Evolutionary conservation across 2,888 invertebrate species (phyloP).

Genomic region (Aphodius granarius): DNA sequence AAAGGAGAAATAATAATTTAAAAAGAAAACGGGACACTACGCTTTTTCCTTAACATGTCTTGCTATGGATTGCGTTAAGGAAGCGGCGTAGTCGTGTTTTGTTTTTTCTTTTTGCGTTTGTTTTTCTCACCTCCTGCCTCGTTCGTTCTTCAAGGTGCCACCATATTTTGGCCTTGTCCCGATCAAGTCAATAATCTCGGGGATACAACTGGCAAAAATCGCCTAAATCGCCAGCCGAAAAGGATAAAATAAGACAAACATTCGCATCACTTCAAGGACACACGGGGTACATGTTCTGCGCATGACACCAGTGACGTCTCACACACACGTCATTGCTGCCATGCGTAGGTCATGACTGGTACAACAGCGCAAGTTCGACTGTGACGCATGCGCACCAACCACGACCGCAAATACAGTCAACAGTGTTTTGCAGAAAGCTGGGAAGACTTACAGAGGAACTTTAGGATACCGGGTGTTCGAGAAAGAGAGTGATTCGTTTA

Average conservation of each 20-base stretch:
- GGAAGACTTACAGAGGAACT: background rate
- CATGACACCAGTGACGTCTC: background rate
- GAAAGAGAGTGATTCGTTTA: background rate
- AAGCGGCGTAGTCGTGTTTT: slow-evolving; percentile 31
- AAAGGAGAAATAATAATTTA: background rate
- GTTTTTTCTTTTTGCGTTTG: background rate
- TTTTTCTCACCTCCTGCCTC: slow-evolving; percentile 95
- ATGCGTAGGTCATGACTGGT: background rate
- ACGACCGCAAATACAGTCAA: background rate
- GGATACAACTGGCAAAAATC: slow-evolving; percentile 99
- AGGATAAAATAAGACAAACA: slow-evolving; percentile 58
- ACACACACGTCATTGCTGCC: background rate
- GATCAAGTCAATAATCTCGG: slow-evolving; percentile 99
- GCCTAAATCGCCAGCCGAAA: slow-evolving; percentile 74
- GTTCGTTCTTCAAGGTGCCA: slow-evolving; percentile 99
- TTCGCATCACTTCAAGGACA: slow-evolving; percentile 47
- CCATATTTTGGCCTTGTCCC: slow-evolving; percentile 99
- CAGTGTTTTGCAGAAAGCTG: background rate
- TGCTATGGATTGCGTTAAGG: slow-evolving; percentile 31
- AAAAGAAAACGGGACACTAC: slow-evolving; percentile 24
- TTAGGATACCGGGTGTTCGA: background rate
- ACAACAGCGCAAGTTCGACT: background rate
- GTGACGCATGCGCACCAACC: background rate
- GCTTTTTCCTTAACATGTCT: slow-evolving; percentile 35
- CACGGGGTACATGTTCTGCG: slow-evolving; percentile 10